Evolutionary conservation across 2,113 vertebrate genomes (phyloP), one percentile per base, ranked within the genome.

Genomic region (Phalacrocorax pelagicus): DNA sequence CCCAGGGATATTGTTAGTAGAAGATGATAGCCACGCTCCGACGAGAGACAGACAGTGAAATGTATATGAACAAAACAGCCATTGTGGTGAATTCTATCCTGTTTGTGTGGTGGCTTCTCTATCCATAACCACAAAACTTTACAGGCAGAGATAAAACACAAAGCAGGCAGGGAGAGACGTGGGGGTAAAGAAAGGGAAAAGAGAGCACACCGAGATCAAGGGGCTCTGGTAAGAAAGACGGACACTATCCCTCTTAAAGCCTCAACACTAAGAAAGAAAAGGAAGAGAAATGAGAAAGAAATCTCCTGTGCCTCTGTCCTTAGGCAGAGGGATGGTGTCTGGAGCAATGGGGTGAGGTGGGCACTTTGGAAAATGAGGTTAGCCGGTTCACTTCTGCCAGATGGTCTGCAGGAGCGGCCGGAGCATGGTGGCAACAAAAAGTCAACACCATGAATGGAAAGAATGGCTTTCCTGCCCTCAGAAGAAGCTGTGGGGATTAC

Each of bases 1-100:
- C 97, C 92, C 96, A 97, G 96, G 98, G 98, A 98, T 98, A 98
- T 98, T 98, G 97, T 98, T 97, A 98, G 98, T 95, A 97, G 96
- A 98, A 98, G 97, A 97, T 96, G 98, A 98, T 97, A 98, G 98
- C 97, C 94, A 77, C 34, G 29, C 97, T 97, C 94, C 40, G 81
- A 97, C 96, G 81, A 80, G 96, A 97, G 94, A 97, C 96, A 98
- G 98, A 96, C 98, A 95, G 97, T 97, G 98, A 98, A 98, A 98
- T 97, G 97, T 96, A 98, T 97, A 97, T 91, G 98, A 97, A 97
- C 97, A 97, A 97, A 97, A 97, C 97, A 98, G 66, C 97, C 97
- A 97, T 96, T 97, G 94, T 94, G 89, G 95, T 91, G 97, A 98
- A 96, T 95, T 97, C 89, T 94, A 96, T 93, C 94, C 97, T 98